A percentile compares a stretch with the other conserved stretches of the same genome.
These are phyloP conservation scores for Chionis minor DNA, from an alignment of 2,113 vertebrate species.

Conservation along the genomic window DNA sequence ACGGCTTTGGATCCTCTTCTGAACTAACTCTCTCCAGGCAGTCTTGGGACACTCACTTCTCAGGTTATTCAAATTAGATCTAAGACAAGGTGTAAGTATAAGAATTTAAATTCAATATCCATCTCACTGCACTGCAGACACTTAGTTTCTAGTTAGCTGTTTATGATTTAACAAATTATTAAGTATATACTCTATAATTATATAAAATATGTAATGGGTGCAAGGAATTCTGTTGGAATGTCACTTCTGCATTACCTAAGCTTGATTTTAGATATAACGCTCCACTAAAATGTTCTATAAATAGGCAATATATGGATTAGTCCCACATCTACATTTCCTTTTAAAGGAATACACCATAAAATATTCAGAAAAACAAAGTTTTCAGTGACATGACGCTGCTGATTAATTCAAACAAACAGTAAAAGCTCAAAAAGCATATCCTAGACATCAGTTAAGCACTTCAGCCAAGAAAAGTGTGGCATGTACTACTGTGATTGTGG, in stretches of 20 bases:
- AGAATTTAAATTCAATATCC: background rate
- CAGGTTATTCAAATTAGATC: conserved; percentile 20
- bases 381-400: background rate
- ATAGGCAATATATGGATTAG: background rate
- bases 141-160: background rate
- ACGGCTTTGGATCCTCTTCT: background rate
- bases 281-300: background rate
- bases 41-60: background rate
- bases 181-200: background rate
- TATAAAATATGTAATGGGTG: background rate
- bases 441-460: background rate
- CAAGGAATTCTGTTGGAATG: background rate
- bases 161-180: background rate
- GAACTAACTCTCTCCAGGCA: background rate
- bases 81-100: background rate
- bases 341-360: background rate
- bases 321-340: background rate
- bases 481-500: background rate
- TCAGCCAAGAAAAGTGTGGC: background rate
- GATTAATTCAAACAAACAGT: background rate
- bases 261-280: background rate
- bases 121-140: background rate
- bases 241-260: background rate
- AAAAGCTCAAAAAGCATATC: background rate
- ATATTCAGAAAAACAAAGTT: background rate